Conservation (phyloP, 2,797 vertebrate genomes). For the Etheostoma nigrum region DNA sequence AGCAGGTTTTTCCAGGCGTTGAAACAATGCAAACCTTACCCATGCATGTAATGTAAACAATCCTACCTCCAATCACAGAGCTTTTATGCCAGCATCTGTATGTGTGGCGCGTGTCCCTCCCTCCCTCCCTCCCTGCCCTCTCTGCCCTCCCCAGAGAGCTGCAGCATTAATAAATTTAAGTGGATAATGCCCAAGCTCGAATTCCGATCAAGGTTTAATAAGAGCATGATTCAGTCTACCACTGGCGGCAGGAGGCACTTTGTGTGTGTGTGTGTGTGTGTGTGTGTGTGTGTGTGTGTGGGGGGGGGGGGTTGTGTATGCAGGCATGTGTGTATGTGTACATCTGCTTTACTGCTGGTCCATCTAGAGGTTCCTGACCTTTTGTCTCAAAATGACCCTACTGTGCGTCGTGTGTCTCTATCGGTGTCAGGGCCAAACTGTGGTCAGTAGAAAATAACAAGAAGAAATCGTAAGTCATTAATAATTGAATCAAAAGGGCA, state of each 20-base stretch:
- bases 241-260: conserved; percentile 71
- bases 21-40: conserved; percentile 35
- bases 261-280: conserved; percentile 31
- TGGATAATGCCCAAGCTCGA: conserved; percentile 85
- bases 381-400: conserved; percentile 40
- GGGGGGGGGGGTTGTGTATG: conserved; percentile 5
- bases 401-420: conserved; percentile 9
- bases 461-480: conserved; percentile 38
- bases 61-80: conserved; percentile 40
- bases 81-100: conserved; percentile 60
- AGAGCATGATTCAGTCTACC: conserved; percentile 79
- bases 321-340: conserved; percentile 15
- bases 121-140: conserved; percentile 39
- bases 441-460: conserved; percentile 56
- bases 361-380: conserved; percentile 49
- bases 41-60: conserved; percentile 48
- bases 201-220: conserved; percentile 86
- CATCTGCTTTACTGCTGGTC: conserved; percentile 39
- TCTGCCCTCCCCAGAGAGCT: conserved; percentile 76
- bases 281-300: too few species aligned
- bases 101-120: conserved; percentile 46
- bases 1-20: conserved; percentile 15
- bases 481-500: conserved; percentile 36
- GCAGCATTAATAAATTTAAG: conserved; percentile 90
- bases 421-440: conserved; percentile 25